These are phyloP conservation scores for Tadarida brasiliensis DNA, from an alignment of 2,797 vertebrate species.

Conservation along the genomic window DNA sequence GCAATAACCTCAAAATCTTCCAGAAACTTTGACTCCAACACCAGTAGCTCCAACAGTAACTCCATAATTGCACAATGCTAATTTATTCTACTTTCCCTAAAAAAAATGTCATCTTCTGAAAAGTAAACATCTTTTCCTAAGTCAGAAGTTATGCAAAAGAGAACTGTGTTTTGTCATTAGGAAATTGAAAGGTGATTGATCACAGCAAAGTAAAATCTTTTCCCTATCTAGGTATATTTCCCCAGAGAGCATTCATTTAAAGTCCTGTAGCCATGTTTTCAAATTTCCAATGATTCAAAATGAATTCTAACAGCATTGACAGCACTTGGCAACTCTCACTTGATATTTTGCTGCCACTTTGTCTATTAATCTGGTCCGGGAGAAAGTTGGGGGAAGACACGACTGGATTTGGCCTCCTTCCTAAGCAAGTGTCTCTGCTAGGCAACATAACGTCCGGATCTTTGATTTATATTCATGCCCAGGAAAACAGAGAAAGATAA, in stretches of 20 bases:
- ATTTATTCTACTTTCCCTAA: slow-evolving; percentile 48
- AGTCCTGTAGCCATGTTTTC: neutral
- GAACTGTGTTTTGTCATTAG: neutral
- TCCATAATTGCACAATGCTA: slow-evolving; percentile 20
- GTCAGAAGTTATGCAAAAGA: neutral
- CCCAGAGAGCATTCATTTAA: neutral
- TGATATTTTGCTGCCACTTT: neutral
- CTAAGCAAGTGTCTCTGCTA: slow-evolving; percentile 61
- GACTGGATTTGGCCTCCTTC: slow-evolving; percentile 35
- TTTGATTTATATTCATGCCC: slow-evolving; percentile 29
- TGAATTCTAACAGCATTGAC: neutral
- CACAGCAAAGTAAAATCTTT: slow-evolving; percentile 15
- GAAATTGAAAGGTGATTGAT: slow-evolving; percentile 29
- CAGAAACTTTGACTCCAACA: slow-evolving; percentile 8
- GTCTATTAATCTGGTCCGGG: neutral
- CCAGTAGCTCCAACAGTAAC: neutral
- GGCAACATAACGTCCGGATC: neutral
- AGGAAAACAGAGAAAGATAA: neutral
- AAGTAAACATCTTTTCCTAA: slow-evolving; percentile 52
- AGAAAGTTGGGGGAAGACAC: neutral
- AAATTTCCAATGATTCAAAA: slow-evolving; percentile 42
- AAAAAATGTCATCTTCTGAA: slow-evolving; percentile 4
- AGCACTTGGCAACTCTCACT: slow-evolving; percentile 21
- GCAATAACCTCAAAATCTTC: neutral
- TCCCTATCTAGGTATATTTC: neutral